Base-by-base conservation (phyloP, 2,888 invertebrate genomes). In the Mamestra brassicae region DNA sequence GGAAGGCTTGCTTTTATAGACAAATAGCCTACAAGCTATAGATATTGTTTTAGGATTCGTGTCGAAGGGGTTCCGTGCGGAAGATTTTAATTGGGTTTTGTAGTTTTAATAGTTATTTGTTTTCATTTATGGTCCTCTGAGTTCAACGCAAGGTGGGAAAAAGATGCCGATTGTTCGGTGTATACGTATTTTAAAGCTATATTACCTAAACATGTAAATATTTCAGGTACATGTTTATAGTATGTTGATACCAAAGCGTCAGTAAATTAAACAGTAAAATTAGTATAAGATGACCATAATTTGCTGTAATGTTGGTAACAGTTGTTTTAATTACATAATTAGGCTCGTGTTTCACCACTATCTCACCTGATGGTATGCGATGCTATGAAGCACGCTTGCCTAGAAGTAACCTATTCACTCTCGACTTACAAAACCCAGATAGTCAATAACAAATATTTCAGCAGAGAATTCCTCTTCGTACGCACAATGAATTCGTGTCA, bases 61-160 rank as follows among this genome's bases (percentile, higher is more conserved):
- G n/a, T 26, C 1, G 13, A 60, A 54, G 10, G 17, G 63, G 26
- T 45, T 7, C 7, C 8, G 15, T 2, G 26, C 34, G 13, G 66
- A 67, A 17, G 3, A 34, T 70, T 78, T 57, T 50, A 67, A 79
- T 67, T 73, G n/a, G 36, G 34, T 57, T 78, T 11, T 11, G 34
- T 65, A 52, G 34, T 47, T 54, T 55, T 8, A 50, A 3, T 11
- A 26, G 42, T 61, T 15, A 34, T 36, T 67, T 50, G 13, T 45
- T 52, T 26, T 52, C 5, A 26, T 17, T 4, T 52, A 15, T 13
- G 13, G 7, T 45, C 8, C 2, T 34, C 17, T 45, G 36, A n/a
- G 6, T 55, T 45, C 1, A 15, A 54, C 11, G 7, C 6, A 61
- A n/a, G 5, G n/a, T 36, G 8, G 8, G 4, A 8, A 3, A 36